phyloP scores from a whole-genome alignment of 2,113 vertebrate genomes.

The Ailuropoda melanoleuca region DNA sequence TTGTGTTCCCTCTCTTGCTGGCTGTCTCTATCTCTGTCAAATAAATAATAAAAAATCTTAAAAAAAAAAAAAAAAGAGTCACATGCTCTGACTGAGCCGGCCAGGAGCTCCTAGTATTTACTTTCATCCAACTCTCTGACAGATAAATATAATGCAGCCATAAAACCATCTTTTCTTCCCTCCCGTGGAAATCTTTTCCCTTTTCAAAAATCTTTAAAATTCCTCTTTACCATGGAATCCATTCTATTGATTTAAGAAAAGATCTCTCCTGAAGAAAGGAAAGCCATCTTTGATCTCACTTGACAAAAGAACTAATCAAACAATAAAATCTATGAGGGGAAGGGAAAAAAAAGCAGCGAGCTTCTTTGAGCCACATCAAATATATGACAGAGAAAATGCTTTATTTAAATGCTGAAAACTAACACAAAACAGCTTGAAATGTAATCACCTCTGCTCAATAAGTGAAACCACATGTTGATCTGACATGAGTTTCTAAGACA shows the following conservation, averaged over 20 bases:
- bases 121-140: slow-evolving; percentile 51
- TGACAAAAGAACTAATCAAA: slow-evolving; percentile 82
- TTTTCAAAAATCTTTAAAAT: slow-evolving; percentile 69
- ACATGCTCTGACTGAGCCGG: neutral
- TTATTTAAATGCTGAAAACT: slow-evolving; percentile 79
- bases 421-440: slow-evolving; percentile 80
- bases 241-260: slow-evolving; percentile 75
- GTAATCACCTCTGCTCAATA: slow-evolving; percentile 71
- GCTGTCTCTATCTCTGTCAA: no score
- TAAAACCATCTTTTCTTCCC: slow-evolving; percentile 53
- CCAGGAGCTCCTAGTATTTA: neutral
- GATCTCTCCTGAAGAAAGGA: slow-evolving; percentile 70
- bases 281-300: slow-evolving; percentile 80
- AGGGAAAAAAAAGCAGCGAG: neutral
- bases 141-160: slow-evolving; percentile 61
- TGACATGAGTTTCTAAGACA: slow-evolving; percentile 81
- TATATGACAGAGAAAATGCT: slow-evolving; percentile 80
- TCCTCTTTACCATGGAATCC: slow-evolving; percentile 58
- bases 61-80: no score
- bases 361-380: slow-evolving; percentile 82
- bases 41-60: no score
- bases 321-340: slow-evolving; percentile 70
- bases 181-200: slow-evolving; percentile 64
- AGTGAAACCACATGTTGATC: slow-evolving; percentile 77
- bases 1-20: no score